Conservation (phyloP, 2,888 invertebrate species). For the Lysandra coridon region DNA sequence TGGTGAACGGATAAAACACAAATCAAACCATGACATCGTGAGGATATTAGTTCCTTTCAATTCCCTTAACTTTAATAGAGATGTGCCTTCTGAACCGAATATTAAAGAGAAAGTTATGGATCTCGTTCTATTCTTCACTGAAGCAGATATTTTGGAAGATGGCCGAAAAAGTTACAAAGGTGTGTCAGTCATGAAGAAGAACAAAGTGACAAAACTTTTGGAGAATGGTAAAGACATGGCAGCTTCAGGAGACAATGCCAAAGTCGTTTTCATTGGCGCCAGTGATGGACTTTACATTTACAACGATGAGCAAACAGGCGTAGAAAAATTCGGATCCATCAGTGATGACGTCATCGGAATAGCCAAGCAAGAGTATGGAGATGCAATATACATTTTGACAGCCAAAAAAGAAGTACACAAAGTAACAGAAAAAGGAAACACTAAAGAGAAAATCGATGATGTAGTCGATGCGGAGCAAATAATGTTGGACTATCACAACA, state of each 20-base stretch:
- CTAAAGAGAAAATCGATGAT: conserved; percentile 51
- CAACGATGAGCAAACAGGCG: conserved; percentile 41
- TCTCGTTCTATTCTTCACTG: conserved; percentile 43
- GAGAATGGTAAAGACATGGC: conserved; percentile 51
- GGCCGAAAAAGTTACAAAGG: conserved; percentile 45
- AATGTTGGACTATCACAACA: conserved; percentile 55
- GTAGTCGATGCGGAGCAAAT: conserved; percentile 54
- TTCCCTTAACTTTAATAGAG: conserved; percentile 39
- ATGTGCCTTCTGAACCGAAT: conserved; percentile 33
- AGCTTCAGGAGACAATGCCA: conserved; percentile 48
- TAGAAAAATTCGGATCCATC: conserved; percentile 45
- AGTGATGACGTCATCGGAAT: conserved; percentile 46
- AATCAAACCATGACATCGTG: conserved; percentile 43
- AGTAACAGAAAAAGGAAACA: conserved; percentile 56
- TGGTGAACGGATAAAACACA: conserved; percentile 37
- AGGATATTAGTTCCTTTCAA: conserved; percentile 44
- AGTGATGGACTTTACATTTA: conserved; percentile 55
- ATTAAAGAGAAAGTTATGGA: conserved; percentile 37
- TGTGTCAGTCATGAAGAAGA: conserved; percentile 47
- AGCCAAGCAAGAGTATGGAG: conserved; percentile 41
- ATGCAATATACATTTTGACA: conserved; percentile 56
- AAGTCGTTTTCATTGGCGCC: conserved; percentile 52
- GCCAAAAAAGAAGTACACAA: conserved; percentile 55
- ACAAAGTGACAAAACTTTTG: conserved; percentile 47
- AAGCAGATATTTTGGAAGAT: conserved; percentile 41